phyloP scores from a whole-genome alignment of 2,797 vertebrate genomes.

The Odontamblyopus rebecca region DNA sequence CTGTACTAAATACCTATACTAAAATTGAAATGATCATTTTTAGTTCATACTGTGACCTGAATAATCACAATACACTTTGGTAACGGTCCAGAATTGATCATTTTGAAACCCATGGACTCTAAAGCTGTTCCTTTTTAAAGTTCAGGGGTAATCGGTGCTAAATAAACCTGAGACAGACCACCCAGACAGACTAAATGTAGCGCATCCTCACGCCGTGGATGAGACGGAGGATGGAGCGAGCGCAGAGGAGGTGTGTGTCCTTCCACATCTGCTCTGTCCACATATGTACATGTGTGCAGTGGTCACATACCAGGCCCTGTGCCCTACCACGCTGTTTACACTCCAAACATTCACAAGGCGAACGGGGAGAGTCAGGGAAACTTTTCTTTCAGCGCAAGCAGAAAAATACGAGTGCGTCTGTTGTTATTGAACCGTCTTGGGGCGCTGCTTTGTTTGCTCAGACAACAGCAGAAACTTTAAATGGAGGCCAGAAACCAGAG shows the following conservation, averaged over 20 bases:
- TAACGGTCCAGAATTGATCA: too few relatives aligned
- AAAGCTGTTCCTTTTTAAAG: background rate
- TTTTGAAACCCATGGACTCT: background rate
- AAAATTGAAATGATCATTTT: too few relatives aligned
- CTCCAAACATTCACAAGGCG: conserved; percentile 78
- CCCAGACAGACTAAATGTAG: conserved; percentile 14
- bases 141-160: background rate
- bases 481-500: conserved; percentile 72
- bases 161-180: conserved; percentile 5
- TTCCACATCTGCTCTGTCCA: conserved; percentile 30
- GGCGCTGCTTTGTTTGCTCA: conserved; percentile 77
- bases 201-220: conserved; percentile 29
- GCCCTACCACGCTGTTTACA: conserved; percentile 73
- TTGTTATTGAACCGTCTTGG: conserved; percentile 73
- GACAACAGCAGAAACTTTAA: conserved; percentile 78
- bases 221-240: conserved; percentile 20
- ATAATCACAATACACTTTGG: too few relatives aligned
- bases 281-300: conserved; percentile 45
- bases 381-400: conserved; percentile 77
- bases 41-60: too few relatives aligned
- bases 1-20: too few relatives aligned
- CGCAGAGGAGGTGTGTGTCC: conserved; percentile 36
- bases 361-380: conserved; percentile 75
- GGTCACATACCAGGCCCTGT: conserved; percentile 62
- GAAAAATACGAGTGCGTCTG: conserved; percentile 75